A percentile compares a stretch with the other conserved stretches of the same genome.
Conservation (phyloP, 2,888 invertebrate genomes). For the Drosophila phalerata region DNA sequence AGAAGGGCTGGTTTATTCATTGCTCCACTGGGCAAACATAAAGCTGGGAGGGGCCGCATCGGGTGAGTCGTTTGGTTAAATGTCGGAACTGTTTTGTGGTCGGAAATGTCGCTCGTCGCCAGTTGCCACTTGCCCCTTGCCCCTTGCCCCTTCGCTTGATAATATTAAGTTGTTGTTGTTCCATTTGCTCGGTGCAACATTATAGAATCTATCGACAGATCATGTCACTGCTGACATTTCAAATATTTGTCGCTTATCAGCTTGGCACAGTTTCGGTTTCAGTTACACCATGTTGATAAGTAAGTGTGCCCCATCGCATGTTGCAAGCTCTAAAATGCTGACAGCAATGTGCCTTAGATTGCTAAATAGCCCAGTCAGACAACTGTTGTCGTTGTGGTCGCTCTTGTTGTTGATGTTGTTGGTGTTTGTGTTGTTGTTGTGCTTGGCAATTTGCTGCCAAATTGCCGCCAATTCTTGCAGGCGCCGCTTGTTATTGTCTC, state of each 20-base stretch:
- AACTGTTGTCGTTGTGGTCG: constrained; percentile 43
- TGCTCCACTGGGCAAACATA: constrained; percentile 60
- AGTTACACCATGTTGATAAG: constrained; percentile 45
- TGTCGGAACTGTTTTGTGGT: constrained; percentile 56
- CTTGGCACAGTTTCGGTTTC: constrained; percentile 67
- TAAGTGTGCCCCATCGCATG: constrained; percentile 51
- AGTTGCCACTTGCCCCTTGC: neutral
- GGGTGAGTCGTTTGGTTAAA: constrained; percentile 50
- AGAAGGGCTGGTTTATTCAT: constrained; percentile 29
- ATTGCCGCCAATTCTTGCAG: constrained; percentile 72
- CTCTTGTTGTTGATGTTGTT: constrained; percentile 21
- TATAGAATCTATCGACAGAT: constrained; percentile 31
- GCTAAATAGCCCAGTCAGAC: constrained; percentile 60
- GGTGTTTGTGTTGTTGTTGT: constrained; percentile 16
- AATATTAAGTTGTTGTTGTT: constrained; percentile 19
- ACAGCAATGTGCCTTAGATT: constrained; percentile 68
- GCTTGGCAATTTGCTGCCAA: constrained; percentile 62
- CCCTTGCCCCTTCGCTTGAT: neutral
- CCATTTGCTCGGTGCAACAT: constrained; percentile 21
- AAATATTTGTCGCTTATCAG: constrained; percentile 49
- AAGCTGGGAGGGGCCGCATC: constrained; percentile 57
- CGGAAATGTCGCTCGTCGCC: constrained; percentile 39
- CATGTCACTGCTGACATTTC: constrained; percentile 30
- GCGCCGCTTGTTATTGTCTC: constrained; percentile 56
- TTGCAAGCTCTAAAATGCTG: constrained; percentile 65